phyloP scores from a whole-genome alignment of 1,140 invertebrate genomes.

The Orius insidiosus region DNA sequence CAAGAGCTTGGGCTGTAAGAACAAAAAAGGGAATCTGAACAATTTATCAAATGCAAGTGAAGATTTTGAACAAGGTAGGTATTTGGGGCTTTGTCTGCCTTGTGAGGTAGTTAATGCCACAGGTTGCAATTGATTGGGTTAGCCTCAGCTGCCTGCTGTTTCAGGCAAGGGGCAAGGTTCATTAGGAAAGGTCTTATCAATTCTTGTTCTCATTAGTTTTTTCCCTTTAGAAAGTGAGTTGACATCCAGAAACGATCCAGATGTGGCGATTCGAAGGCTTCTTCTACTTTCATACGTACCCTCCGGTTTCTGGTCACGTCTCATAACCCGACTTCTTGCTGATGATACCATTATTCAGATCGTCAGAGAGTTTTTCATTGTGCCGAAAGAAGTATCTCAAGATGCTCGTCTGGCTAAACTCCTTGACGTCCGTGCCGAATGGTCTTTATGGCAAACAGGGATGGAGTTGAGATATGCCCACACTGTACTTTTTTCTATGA shows the following conservation, averaged over 20 bases:
- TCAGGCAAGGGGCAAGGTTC: no score
- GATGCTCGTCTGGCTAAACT: conserved; percentile 42
- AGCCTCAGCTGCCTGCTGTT: no score
- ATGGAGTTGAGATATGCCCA: conserved; percentile 69
- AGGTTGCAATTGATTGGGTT: no score
- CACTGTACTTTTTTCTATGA: conserved; percentile 58
- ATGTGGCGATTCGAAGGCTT: conserved; percentile 44
- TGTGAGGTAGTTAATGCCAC: no score
- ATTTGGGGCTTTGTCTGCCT: no score
- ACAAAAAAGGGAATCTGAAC: conserved; percentile 23
- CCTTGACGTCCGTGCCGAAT: conserved; percentile 46
- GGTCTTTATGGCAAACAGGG: conserved; percentile 88
- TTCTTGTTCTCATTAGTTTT: no score
- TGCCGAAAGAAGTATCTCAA: conserved; percentile 43
- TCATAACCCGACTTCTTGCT: conserved; percentile 80
- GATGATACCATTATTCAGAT: conserved; percentile 75
- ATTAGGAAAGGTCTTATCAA: no score
- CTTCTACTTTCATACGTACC: conserved; percentile 92
- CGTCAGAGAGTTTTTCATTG: conserved; percentile 46
- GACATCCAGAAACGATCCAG: conserved; percentile 32
- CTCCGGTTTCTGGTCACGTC: conserved; percentile 90
- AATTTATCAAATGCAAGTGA: conserved; percentile 10
- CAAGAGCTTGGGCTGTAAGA: conserved; percentile 30
- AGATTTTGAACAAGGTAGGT: conserved; percentile 2
- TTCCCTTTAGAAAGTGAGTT: conserved; percentile 20